Conservation (phyloP, 2,113 vertebrate species). For the Gallinago undulata region DNA sequence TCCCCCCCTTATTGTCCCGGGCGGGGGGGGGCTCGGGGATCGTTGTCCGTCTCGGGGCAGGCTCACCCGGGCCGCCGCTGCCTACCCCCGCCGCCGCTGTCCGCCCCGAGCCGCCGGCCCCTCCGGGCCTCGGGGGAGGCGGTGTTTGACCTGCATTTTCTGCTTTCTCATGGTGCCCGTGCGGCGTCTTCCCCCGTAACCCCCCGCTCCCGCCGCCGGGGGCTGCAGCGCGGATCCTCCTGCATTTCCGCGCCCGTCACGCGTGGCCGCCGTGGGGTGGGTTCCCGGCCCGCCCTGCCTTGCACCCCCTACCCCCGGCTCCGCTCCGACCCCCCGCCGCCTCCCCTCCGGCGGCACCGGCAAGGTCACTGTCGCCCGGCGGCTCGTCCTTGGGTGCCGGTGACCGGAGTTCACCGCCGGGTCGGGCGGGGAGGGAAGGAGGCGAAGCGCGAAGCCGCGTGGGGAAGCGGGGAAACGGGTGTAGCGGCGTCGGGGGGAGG, state of each 20-base stretch:
- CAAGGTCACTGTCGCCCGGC: slow-evolving; percentile 65
- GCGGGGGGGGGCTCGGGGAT: background rate
- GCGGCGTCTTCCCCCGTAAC: slow-evolving; percentile 50
- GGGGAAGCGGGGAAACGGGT: background rate
- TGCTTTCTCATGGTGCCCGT: slow-evolving; percentile 80
- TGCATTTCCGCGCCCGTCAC: background rate
- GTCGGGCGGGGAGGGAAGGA: background rate
- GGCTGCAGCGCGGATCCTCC: slow-evolving; percentile 45
- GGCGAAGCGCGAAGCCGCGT: background rate
- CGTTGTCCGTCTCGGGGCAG: slow-evolving; percentile 45
- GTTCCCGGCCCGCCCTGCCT: background rate
- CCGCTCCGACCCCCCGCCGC: background rate
- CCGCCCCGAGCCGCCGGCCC: background rate
- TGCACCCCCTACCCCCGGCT: background rate
- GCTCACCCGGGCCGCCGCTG: background rate
- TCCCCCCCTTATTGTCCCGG: background rate
- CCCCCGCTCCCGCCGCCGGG: slow-evolving; percentile 18
- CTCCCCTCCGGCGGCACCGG: background rate
- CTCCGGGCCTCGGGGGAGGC: slow-evolving; percentile 46
- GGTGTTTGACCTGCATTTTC: slow-evolving; percentile 77
- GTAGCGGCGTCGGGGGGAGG: background rate
- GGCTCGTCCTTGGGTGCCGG: slow-evolving; percentile 48
- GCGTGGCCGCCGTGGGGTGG: background rate
- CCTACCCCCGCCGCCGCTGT: background rate
- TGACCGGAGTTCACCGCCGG: slow-evolving; percentile 11